These are phyloP conservation scores for Micronycteris hirsuta DNA, from an alignment of 2,113 vertebrate genomes.

Conservation along the genomic window DNA sequence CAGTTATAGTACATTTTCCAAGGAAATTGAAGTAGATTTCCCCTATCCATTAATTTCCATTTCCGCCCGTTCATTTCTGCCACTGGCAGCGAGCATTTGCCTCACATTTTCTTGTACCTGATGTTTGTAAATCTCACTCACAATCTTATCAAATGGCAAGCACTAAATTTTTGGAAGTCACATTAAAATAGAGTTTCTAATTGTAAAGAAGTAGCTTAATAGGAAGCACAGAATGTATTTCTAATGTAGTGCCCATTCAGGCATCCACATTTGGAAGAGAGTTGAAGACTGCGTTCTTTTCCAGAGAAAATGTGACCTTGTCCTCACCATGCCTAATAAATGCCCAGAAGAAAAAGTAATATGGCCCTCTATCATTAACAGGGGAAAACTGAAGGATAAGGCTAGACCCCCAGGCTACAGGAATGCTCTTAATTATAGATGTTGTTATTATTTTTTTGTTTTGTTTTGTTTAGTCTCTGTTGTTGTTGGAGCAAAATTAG, in stretches of 20 bases:
- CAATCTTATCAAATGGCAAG: conserved; percentile 53
- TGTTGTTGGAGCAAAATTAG: conserved; percentile 29
- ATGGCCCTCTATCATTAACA: conserved; percentile 49
- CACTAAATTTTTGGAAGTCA: conserved; percentile 23
- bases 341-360: conserved; percentile 48
- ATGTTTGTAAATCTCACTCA: conserved; percentile 27
- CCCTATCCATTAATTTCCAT: conserved; percentile 36
- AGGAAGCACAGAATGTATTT: background rate
- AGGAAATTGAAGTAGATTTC: background rate
- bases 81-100: background rate
- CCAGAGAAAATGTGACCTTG: conserved; percentile 32
- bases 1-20: background rate
- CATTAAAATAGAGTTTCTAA: conserved; percentile 37
- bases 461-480: background rate
- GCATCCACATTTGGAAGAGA: rapidly evolving
- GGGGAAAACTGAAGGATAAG: background rate
- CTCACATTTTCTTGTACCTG: conserved; percentile 31
- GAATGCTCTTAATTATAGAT: conserved; percentile 54
- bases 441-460: background rate
- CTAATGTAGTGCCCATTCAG: background rate
- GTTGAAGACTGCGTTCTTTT: conserved; percentile 32
- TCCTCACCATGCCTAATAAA: conserved; percentile 38
- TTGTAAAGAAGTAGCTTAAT: conserved; percentile 44
- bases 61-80: conserved; percentile 15
- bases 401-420: conserved; percentile 51